These are phyloP conservation scores for Pipistrellus pygmaeus DNA, from an alignment of 2,797 vertebrate species.

Conservation along the genomic window DNA sequence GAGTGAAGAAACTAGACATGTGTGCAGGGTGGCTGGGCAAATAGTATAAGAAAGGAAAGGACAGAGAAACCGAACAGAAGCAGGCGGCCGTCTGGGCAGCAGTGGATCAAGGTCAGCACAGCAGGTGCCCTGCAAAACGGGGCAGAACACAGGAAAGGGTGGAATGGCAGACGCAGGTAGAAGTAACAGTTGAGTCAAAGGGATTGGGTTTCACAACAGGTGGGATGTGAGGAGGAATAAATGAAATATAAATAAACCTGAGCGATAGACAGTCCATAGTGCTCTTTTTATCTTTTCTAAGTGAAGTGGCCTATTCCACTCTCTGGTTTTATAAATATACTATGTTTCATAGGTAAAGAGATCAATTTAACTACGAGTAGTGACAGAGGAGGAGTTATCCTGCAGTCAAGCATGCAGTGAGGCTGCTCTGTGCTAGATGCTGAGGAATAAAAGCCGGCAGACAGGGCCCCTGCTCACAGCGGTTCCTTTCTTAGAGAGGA, in stretches of 20 bases:
- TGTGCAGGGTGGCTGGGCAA: background rate
- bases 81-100: background rate
- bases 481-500: background rate
- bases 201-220: background rate
- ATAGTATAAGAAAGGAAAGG: background rate
- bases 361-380: background rate
- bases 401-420: background rate
- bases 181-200: background rate
- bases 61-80: background rate
- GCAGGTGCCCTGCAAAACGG: background rate
- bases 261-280: background rate
- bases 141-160: background rate
- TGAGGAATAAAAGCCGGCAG: background rate
- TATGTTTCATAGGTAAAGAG: background rate
- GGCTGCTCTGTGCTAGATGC: background rate
- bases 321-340: background rate
- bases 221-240: background rate
- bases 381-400: background rate
- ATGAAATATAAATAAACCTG: background rate
- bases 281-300: background rate
- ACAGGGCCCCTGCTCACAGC: background rate
- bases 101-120: background rate
- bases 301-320: background rate
- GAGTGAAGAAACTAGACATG: background rate
- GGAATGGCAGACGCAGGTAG: background rate